Percentiles rank a stretch among this genome's conserved stretches.
Evolutionary conservation across 2,113 vertebrate species (phyloP).

Genomic region (Rana temporaria): DNA sequence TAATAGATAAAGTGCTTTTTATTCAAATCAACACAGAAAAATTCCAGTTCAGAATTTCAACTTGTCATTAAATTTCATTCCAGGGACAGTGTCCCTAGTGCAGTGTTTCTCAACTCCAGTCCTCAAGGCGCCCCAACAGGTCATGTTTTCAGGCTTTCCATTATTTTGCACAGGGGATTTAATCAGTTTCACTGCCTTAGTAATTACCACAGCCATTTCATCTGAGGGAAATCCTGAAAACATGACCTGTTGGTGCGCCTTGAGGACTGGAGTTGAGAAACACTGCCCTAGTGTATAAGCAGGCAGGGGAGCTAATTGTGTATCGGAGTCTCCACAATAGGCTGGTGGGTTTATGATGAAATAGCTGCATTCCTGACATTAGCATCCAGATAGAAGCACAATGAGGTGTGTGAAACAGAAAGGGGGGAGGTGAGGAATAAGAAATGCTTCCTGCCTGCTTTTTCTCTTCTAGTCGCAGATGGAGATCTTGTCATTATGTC

Average conservation of each 20-base stretch:
- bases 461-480: not conserved
- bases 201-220: no score
- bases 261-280: no score
- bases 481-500: not conserved
- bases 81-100: not conserved
- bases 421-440: conserved; percentile 15
- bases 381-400: conserved; percentile 43
- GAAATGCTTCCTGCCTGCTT: conserved; percentile 33
- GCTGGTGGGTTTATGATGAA: conserved; percentile 38
- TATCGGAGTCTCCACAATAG: conserved; percentile 21
- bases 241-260: no score
- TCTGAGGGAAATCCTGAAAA: no score
- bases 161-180: no score
- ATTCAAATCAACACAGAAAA: no score
- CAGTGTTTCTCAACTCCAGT: no score
- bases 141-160: no score
- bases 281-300: not conserved
- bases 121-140: no score
- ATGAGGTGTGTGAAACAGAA: conserved; percentile 32
- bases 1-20: no score
- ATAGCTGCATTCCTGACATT: conserved; percentile 49
- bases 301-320: not conserved
- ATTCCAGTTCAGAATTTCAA: no score
- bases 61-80: not conserved
- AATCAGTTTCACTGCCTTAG: no score